A percentile compares a stretch with the other conserved stretches of the same genome.
phyloP scores from a whole-genome alignment of 2,113 vertebrate species.

The Pogonocichla stellata region DNA sequence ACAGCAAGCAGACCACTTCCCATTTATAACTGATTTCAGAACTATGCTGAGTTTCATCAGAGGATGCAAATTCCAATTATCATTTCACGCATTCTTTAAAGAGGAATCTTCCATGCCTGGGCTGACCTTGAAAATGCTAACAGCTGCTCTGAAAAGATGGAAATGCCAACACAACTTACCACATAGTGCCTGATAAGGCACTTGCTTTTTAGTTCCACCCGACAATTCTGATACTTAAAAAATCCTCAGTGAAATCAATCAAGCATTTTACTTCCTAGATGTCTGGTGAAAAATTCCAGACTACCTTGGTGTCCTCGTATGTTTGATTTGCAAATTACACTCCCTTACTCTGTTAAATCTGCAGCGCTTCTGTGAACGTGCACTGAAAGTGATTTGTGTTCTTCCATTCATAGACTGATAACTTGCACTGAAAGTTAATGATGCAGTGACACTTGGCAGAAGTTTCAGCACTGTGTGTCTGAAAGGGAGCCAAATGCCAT shows the following conservation, averaged over 20 bases:
- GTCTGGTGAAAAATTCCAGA: constrained; percentile 2
- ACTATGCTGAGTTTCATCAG: background rate
- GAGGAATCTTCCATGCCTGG: background rate
- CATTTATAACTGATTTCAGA: constrained; percentile 15
- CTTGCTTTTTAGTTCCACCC: background rate
- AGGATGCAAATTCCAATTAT: constrained; percentile 14
- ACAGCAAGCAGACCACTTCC: background rate
- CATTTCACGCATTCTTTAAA: background rate
- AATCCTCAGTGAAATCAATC: constrained; percentile 14
- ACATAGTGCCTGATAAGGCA: background rate
- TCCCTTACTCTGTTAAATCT: background rate
- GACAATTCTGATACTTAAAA: background rate
- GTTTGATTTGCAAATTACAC: constrained; percentile 27
- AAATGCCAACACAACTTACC: constrained; percentile 31
- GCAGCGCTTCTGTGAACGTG: constrained; percentile 35
- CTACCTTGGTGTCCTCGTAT: background rate
- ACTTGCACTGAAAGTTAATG: constrained; percentile 70
- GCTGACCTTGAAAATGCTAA: constrained; percentile 51
- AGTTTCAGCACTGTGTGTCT: constrained; percentile 43
- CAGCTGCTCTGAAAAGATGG: constrained; percentile 42
- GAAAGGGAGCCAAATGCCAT: constrained; percentile 66
- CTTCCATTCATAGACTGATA: constrained; percentile 58
- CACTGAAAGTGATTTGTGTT: constrained; percentile 45
- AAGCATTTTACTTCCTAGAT: background rate
- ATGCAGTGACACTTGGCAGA: constrained; percentile 70